Evolutionary conservation across 2,113 vertebrate genomes (phyloP).

Genomic region (Atherinomorus stipes): DNA sequence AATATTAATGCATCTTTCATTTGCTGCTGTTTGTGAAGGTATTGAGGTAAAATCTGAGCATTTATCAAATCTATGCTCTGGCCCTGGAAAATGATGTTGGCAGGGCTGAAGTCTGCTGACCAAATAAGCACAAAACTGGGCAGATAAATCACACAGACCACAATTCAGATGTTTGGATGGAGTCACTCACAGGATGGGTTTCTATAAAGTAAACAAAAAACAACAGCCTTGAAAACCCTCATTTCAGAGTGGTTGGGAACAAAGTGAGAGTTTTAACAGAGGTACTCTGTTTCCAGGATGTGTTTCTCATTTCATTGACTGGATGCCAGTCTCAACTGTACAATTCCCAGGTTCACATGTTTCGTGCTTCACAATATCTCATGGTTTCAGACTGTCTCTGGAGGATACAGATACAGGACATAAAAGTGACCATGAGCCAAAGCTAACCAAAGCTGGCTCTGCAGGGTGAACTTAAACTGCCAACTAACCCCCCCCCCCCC

Average conservation of each 20-base stretch:
- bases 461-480: constrained; percentile 36
- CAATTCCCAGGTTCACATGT: constrained; percentile 72
- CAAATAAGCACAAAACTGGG: not conserved
- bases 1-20: not conserved
- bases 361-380: constrained; percentile 74
- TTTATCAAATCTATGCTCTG: not conserved
- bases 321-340: constrained; percentile 67
- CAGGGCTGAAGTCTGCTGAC: not conserved
- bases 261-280: constrained; percentile 52
- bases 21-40: not conserved
- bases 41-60: not conserved
- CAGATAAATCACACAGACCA: not conserved
- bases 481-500: constrained; percentile 46
- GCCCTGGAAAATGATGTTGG: not conserved
- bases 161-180: constrained; percentile 18
- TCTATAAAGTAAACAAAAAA: constrained; percentile 21
- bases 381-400: constrained; percentile 73
- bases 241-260: constrained; percentile 36
- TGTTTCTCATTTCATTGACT: constrained; percentile 72
- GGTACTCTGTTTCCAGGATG: constrained; percentile 54
- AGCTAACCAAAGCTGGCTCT: constrained; percentile 65
- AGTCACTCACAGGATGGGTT: constrained; percentile 4
- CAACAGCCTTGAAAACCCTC: constrained; percentile 9
- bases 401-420: constrained; percentile 72
- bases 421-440: constrained; percentile 73